Evolutionary conservation across 1,140 invertebrate genomes (phyloP).

Genomic region (Drosophila elegans): DNA sequence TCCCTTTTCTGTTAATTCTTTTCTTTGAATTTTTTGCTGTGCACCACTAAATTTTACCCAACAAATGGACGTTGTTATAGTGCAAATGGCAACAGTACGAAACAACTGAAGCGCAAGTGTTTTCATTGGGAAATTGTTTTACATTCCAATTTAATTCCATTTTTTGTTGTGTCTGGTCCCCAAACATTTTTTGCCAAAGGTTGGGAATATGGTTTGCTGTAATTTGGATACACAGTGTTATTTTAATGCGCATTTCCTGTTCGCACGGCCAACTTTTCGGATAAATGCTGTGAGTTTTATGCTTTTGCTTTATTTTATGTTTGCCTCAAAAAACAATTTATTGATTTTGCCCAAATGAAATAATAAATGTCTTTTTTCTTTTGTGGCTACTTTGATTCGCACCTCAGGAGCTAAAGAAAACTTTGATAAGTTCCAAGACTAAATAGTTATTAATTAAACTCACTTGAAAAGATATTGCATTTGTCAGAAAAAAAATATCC

Average conservation of each 20-base stretch:
- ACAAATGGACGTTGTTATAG: background rate
- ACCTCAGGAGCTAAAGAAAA: too few species aligned
- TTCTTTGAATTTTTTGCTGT: too few species aligned
- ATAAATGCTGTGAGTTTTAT: background rate
- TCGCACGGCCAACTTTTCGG: constrained; percentile 8
- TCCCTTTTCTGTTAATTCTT: background rate
- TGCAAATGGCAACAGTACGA: constrained; percentile 3
- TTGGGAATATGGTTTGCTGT: constrained; percentile 38
- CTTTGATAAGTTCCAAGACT: too few species aligned
- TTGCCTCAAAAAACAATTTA: background rate
- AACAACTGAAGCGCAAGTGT: constrained; percentile 4
- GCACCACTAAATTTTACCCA: background rate
- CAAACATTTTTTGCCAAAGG: background rate
- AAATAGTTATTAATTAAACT: too few species aligned
- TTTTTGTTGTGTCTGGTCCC: constrained; percentile 1
- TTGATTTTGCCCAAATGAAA: background rate
- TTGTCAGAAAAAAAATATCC: too few species aligned
- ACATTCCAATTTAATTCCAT: constrained; percentile 61
- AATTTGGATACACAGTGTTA: constrained; percentile 18
- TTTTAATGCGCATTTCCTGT: constrained; percentile 60
- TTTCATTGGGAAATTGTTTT: constrained; percentile 47
- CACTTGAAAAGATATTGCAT: too few species aligned
- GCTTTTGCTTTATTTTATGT: constrained; percentile 1
- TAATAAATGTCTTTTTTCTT: background rate
- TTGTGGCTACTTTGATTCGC: too few species aligned